Evolutionary conservation across 2,888 invertebrate genomes (phyloP).

Genomic region (Gasteruption jaculator): DNA sequence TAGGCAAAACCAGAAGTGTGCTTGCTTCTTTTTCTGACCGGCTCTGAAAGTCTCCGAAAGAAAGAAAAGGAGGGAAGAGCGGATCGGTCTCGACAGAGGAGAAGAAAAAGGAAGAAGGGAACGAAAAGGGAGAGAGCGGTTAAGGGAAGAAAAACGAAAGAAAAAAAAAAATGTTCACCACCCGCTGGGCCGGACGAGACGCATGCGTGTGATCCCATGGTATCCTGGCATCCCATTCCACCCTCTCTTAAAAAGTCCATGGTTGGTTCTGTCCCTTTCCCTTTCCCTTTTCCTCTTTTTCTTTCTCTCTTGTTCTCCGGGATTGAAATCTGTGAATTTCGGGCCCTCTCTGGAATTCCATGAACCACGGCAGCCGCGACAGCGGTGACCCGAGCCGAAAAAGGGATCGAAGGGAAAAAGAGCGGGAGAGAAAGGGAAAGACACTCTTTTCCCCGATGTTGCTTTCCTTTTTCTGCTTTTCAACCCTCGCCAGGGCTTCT

Average conservation of each 20-base stretch:
- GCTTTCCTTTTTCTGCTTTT: conserved; percentile 19
- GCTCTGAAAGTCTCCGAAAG: conserved; percentile 1
- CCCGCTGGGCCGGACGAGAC: conserved; percentile 46
- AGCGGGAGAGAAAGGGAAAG: no score
- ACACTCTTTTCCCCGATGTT: no score
- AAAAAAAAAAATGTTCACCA: no score
- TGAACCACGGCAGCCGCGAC: no score
- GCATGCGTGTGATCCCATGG: conserved; percentile 43
- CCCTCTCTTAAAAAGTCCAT: no score
- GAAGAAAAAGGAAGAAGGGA: conserved; percentile 8
- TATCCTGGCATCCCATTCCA: no score
- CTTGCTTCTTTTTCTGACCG: conserved; percentile 3
- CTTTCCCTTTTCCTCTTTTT: conserved; percentile 17
- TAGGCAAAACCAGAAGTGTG: not conserved
- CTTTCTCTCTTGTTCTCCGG: conserved; percentile 21
- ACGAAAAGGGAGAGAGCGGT: conserved; percentile 10
- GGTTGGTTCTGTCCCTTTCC: conserved; percentile 15
- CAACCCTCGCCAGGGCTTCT: conserved; percentile 15
- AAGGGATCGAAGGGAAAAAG: no score
- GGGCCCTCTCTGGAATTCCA: conserved; percentile 21
- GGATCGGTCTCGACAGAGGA: no score
- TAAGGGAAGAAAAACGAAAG: conserved; percentile 21
- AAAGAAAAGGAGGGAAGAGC: not conserved
- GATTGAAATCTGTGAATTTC: no score
- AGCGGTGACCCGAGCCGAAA: no score